Percentiles rank a stretch among this genome's conserved stretches.
phyloP scores from a whole-genome alignment of 2,888 invertebrate genomes.

The Zaprionus bogoriensis region DNA sequence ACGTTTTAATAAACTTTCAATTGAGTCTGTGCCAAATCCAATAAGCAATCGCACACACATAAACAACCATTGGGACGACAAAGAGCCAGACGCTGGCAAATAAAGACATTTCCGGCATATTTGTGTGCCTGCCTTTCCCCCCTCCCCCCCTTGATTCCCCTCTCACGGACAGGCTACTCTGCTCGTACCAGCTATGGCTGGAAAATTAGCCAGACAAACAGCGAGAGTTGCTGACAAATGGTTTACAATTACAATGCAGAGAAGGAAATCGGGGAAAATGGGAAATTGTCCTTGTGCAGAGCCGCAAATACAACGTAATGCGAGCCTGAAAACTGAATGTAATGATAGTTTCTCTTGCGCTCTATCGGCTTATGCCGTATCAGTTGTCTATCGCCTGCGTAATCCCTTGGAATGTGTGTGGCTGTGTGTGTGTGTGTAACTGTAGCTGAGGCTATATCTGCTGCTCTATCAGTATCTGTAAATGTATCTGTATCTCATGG shows the following conservation, averaged over 20 bases:
- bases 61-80: slow-evolving; percentile 44
- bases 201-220: slow-evolving; percentile 62
- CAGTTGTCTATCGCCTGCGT: slow-evolving; percentile 12
- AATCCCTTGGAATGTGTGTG: slow-evolving; percentile 2
- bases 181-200: background rate
- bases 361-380: slow-evolving; percentile 11
- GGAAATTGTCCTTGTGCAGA: slow-evolving; percentile 49
- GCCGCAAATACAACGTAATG: slow-evolving; percentile 31
- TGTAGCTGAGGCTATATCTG: too few relatives aligned
- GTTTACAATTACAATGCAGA: slow-evolving; percentile 71
- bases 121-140: slow-evolving; percentile 20
- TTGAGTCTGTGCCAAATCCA: slow-evolving; percentile 50
- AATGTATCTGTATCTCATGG: slow-evolving; percentile 20
- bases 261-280: slow-evolving; percentile 17
- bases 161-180: too few relatives aligned
- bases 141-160: background rate
- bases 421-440: slow-evolving; percentile 1
- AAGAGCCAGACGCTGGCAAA: slow-evolving; percentile 44
- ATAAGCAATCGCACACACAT: slow-evolving; percentile 60
- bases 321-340: slow-evolving; percentile 41
- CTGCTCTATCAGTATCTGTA: slow-evolving; percentile 3
- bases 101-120: slow-evolving; percentile 74
- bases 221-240: slow-evolving; percentile 74
- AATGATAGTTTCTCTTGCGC: slow-evolving; percentile 42
- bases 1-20: slow-evolving; percentile 58